Percentiles rank a stretch among this genome's conserved stretches.
phyloP scores from a whole-genome alignment of 2,113 vertebrate species.

The Typhlomys cinereus region DNA sequence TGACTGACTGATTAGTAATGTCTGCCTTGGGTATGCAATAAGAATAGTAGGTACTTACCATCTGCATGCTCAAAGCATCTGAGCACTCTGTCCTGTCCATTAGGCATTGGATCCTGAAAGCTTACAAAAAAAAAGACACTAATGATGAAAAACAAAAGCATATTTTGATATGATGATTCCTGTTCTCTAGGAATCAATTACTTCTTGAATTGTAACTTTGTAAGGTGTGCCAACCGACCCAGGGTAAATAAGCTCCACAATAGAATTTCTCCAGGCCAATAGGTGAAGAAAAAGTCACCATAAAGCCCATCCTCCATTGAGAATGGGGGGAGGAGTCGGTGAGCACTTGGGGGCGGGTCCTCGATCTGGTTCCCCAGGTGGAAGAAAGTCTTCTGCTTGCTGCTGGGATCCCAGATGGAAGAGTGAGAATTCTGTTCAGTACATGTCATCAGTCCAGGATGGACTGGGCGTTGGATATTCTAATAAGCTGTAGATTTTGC shows the following conservation, averaged over 20 bases:
- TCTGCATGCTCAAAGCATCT: fast-evolving
- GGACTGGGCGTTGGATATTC: neutral
- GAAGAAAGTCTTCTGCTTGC: neutral
- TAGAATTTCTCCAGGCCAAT: constrained; percentile 22
- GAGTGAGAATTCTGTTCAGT: fast-evolving
- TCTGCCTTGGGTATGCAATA: neutral
- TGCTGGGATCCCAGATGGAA: no score
- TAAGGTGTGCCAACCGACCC: neutral
- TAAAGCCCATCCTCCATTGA: neutral
- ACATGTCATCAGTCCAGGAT: neutral
- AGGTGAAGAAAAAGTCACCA: neutral
- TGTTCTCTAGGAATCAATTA: constrained; percentile 17
- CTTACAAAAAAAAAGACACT: neutral
- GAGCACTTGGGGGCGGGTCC: neutral
- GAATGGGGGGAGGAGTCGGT: neutral
- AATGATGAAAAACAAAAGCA: neutral
- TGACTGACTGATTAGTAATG: neutral
- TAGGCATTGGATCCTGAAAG: neutral
- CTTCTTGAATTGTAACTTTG: neutral
- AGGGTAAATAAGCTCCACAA: neutral
- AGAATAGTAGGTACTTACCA: neutral
- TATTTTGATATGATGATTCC: neutral
- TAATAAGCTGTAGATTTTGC: neutral
- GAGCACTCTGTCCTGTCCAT: neutral
- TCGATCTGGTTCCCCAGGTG: neutral